phyloP scores from a whole-genome alignment of 2,113 vertebrate genomes.

The Galbula dea region DNA sequence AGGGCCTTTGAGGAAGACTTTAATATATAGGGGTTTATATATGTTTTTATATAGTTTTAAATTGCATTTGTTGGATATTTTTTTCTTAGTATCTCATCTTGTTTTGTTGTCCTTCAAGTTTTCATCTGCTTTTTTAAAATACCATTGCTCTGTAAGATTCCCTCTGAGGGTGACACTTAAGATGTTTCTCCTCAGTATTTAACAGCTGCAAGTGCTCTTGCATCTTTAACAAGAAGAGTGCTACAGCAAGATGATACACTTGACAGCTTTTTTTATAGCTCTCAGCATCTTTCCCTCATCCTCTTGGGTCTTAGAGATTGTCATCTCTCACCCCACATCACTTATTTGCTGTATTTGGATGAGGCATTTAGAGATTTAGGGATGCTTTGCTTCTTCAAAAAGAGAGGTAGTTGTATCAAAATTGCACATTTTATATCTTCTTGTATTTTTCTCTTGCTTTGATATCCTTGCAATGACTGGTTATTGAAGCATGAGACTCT shows the following conservation, averaged over 20 bases:
- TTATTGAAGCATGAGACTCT: not conserved
- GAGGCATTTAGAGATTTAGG: not conserved
- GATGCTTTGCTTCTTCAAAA: not conserved
- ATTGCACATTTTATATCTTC: not conserved
- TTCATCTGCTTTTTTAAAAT: not conserved
- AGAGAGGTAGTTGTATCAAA: not conserved
- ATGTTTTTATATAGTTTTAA: not conserved
- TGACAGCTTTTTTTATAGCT: constrained; percentile 4
- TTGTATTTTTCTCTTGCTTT: not conserved
- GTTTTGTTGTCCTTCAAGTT: not conserved
- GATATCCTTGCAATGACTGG: not conserved
- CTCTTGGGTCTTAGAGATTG: not conserved
- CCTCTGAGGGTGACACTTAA: not conserved
- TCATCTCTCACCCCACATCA: not conserved
- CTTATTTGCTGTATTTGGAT: not conserved
- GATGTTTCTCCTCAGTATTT: not conserved
- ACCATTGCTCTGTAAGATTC: not conserved
- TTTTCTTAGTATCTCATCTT: not conserved
- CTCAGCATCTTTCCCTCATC: not conserved
- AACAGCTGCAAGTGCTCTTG: constrained; percentile 34
- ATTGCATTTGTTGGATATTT: not conserved
- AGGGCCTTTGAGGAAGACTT: not conserved
- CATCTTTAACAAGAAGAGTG: not conserved
- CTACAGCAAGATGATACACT: not conserved
- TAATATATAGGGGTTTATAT: not conserved